Evolutionary conservation across 2,888 invertebrate species (phyloP).

Genomic region (Tetragnatha montana): DNA sequence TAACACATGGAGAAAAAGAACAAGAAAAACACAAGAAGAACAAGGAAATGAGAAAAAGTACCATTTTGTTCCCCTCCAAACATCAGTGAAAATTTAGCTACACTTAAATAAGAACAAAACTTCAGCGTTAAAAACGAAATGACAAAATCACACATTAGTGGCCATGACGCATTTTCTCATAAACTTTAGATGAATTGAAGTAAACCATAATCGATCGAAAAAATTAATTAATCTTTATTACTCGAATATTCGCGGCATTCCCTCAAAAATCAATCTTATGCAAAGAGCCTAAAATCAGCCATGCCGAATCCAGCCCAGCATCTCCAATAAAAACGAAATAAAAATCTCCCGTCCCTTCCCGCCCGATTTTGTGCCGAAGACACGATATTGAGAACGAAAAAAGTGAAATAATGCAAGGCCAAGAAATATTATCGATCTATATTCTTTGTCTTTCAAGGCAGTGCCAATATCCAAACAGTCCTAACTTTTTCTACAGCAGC

Average conservation of each 20-base stretch:
- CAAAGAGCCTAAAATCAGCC: constrained; percentile 6
- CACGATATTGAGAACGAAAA: constrained; percentile 53
- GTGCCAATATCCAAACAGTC: constrained; percentile 65
- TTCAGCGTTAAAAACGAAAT: too few species aligned
- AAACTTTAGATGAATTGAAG: too few species aligned
- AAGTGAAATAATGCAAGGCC: constrained; percentile 41
- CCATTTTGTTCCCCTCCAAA: too few species aligned
- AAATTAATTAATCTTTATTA: constrained; percentile 36
- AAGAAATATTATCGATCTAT: constrained; percentile 66
- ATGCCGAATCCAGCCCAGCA: constrained; percentile 5
- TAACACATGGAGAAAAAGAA: too few species aligned
- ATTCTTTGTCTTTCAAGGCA: constrained; percentile 65
- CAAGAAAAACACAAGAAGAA: too few species aligned
- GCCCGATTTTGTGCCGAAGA: constrained; percentile 59
- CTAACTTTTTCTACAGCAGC: constrained; percentile 50
- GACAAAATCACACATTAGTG: too few species aligned
- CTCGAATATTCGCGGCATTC: background rate
- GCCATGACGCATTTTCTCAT: too few species aligned
- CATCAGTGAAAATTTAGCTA: too few species aligned
- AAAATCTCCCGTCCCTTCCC: constrained; percentile 42
- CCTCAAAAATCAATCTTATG: constrained; percentile 20
- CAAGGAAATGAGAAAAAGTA: too few species aligned
- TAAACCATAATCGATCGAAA: background rate
- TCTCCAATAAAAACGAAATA: constrained; percentile 19
- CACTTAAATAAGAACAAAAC: too few species aligned